phyloP scores from a whole-genome alignment of 2,888 invertebrate genomes.

The Ectobius pallidus region DNA sequence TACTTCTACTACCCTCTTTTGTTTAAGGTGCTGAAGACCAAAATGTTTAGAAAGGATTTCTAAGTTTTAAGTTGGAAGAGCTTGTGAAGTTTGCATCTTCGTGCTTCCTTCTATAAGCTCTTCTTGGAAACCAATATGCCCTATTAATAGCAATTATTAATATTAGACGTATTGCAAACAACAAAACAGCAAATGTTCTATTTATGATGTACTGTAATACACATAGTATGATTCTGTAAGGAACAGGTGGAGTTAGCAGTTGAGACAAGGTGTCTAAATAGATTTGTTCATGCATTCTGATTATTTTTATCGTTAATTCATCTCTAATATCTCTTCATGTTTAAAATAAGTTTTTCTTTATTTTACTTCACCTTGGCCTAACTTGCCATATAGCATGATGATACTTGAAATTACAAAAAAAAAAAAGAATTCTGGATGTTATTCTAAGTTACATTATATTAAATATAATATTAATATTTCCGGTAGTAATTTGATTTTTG shows the following conservation, averaged over 20 bases:
- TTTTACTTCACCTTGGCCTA: slow-evolving; percentile 23
- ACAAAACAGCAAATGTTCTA: slow-evolving; percentile 22
- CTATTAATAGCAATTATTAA: background rate
- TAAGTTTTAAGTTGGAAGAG: background rate
- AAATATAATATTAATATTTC: no score
- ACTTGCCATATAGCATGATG: slow-evolving; percentile 19
- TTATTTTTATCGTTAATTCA: slow-evolving; percentile 23
- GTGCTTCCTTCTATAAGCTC: background rate
- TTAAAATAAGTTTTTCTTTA: slow-evolving; percentile 21
- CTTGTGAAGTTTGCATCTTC: background rate
- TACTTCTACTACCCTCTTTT: background rate
- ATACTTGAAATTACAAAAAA: background rate
- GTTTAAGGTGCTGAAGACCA: background rate
- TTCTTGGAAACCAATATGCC: background rate
- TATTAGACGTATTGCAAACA: slow-evolving; percentile 16
- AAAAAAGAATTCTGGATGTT: no score
- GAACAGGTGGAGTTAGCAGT: background rate
- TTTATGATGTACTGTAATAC: slow-evolving; percentile 23
- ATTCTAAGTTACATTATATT: no score
- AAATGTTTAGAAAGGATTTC: slow-evolving; percentile 6
- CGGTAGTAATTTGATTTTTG: background rate
- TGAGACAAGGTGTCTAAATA: slow-evolving; percentile 7
- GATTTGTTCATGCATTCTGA: background rate
- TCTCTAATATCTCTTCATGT: slow-evolving; percentile 26
- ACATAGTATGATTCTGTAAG: slow-evolving; percentile 16